Evolutionary conservation across 1,140 invertebrate genomes (phyloP).

Genomic region (Drosophila kurseongensis): DNA sequence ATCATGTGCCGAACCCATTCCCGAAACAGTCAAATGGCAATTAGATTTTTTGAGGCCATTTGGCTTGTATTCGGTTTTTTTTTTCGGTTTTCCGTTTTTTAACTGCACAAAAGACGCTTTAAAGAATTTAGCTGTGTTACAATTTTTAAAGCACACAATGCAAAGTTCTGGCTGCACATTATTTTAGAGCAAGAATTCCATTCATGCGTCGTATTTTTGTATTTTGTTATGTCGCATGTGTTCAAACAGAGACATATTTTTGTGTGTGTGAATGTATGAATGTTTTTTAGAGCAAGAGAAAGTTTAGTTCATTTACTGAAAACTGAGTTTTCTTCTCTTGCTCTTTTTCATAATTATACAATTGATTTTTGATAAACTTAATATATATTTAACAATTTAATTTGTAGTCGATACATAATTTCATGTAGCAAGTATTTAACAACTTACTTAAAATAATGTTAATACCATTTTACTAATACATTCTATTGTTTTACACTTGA

Average conservation of each 20-base stretch:
- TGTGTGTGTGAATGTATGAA: conserved; percentile 28
- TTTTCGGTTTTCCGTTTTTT: conserved; percentile 28
- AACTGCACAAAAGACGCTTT: conserved; percentile 58
- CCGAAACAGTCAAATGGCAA: conserved; percentile 75
- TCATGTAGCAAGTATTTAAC: conserved; percentile 56
- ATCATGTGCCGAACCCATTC: conserved; percentile 54
- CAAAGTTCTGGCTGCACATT: conserved; percentile 26
- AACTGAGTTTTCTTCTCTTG: conserved; percentile 11
- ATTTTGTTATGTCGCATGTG: conserved; percentile 70
- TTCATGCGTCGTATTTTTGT: conserved; percentile 51
- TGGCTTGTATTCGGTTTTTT: conserved; percentile 45
- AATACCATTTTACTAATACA: conserved; percentile 39
- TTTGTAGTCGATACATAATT: conserved; percentile 58
- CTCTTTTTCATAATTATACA: conserved; percentile 10
- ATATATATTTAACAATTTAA: conserved; percentile 23
- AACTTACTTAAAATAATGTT: neutral
- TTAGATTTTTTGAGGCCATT: conserved; percentile 81
- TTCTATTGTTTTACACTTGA: neutral
- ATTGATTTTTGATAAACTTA: conserved; percentile 62
- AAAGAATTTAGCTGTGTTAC: conserved; percentile 19
- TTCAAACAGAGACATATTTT: conserved; percentile 11
- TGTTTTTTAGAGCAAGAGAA: conserved; percentile 23
- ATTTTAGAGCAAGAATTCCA: conserved; percentile 32
- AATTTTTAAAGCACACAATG: conserved; percentile 45
- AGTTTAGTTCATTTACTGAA: conserved; percentile 4